Percentiles rank a stretch among this genome's conserved stretches.
These are phyloP conservation scores for Esox lucius DNA, from an alignment of 2,797 vertebrate genomes.

Conservation along the genomic window DNA sequence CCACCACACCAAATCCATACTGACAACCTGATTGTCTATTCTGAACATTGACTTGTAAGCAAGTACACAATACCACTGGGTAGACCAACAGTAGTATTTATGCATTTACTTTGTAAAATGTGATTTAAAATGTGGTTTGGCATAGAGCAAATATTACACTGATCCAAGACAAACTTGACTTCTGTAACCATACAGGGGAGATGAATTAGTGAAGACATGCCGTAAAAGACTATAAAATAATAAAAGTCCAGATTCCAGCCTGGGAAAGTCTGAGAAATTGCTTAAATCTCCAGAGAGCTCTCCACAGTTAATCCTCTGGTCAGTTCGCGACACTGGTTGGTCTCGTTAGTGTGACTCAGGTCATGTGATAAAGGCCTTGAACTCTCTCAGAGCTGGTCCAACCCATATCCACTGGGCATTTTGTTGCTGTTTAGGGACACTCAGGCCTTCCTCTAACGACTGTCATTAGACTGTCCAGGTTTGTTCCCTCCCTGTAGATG, in stretches of 20 bases:
- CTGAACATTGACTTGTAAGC: not conserved
- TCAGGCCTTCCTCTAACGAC: slow-evolving; percentile 4
- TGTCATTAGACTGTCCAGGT: not conserved
- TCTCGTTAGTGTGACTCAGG: slow-evolving; percentile 27
- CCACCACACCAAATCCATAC: too few species aligned
- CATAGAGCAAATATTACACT: not conserved
- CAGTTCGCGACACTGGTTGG: slow-evolving; percentile 18
- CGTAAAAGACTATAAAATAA: not conserved
- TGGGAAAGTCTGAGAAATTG: slow-evolving; percentile 59
- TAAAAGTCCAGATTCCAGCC: slow-evolving; percentile 25
- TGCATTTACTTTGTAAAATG: not conserved
- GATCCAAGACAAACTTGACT: slow-evolving; percentile 1
- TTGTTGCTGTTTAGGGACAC: slow-evolving; percentile 3
- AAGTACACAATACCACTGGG: too few species aligned
- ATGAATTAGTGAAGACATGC: not conserved
- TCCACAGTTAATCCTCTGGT: not conserved
- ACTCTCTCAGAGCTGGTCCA: slow-evolving; percentile 13
- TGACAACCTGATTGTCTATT: not conserved
- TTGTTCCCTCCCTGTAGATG: not conserved
- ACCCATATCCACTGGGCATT: slow-evolving; percentile 14
- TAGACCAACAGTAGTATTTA: too few species aligned
- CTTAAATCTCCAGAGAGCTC: slow-evolving; percentile 35
- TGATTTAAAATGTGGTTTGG: not conserved
- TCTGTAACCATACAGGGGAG: not conserved
- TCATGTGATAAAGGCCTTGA: slow-evolving; percentile 36